phyloP scores from a whole-genome alignment of 1,140 invertebrate genomes.

The Wasmannia auropunctata region DNA sequence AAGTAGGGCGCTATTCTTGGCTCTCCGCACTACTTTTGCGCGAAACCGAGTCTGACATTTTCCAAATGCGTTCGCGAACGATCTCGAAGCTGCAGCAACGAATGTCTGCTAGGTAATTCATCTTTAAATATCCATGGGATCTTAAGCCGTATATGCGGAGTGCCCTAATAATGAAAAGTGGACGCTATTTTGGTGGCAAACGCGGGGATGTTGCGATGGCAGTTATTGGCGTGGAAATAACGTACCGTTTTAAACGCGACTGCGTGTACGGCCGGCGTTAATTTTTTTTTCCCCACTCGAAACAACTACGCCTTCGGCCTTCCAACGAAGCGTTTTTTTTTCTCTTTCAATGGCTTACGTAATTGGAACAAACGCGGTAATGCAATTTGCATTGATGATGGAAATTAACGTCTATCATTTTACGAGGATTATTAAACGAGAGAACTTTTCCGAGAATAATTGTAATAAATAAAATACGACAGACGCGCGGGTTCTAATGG shows the following conservation, averaged over 20 bases:
- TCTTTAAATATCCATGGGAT: conserved; percentile 26
- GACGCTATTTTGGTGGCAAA: not conserved
- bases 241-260: not conserved
- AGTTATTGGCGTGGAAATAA: conserved; percentile 1
- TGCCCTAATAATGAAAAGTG: not conserved
- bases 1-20: conserved; percentile 38
- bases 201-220: not conserved
- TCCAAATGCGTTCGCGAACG: not conserved
- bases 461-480: conserved; percentile 17
- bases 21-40: not conserved
- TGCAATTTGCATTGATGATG: not conserved
- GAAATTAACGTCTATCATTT: not conserved
- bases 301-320: not conserved
- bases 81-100: not conserved
- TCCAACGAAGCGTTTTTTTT: not conserved
- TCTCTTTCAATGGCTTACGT: not conserved
- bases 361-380: not conserved
- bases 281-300: not conserved
- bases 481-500: not conserved
- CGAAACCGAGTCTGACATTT: not conserved
- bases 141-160: not conserved
- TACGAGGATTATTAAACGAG: not conserved
- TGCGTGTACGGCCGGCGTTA: not conserved
- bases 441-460: not conserved
- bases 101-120: not conserved